phyloP scores from a whole-genome alignment of 2,888 invertebrate genomes.

The Phalangium opilio region DNA sequence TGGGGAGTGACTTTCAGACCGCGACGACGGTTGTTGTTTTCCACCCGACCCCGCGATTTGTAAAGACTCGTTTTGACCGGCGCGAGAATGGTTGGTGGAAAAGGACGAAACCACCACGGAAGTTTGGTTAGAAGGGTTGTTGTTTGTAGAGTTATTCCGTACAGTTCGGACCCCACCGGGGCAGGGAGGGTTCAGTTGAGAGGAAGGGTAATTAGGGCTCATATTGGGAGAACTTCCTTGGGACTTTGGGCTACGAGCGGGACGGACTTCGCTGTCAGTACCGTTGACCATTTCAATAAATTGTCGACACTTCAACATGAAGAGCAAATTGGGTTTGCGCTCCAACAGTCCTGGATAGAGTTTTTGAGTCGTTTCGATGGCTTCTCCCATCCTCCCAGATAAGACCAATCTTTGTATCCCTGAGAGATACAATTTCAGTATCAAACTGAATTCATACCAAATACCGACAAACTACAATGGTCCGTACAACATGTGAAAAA shows the following conservation, averaged over 20 bases:
- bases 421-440: conserved; percentile 30
- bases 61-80: too few species aligned
- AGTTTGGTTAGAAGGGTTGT: too few species aligned
- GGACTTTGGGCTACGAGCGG: conserved; percentile 27
- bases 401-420: conserved; percentile 85
- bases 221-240: conserved; percentile 29
- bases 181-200: too few species aligned
- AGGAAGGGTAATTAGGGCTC: conserved; percentile 27
- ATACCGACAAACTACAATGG: too few species aligned
- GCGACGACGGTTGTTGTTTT: too few species aligned
- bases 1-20: too few species aligned
- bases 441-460: neutral
- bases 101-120: too few species aligned
- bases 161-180: too few species aligned
- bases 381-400: conserved; percentile 86
- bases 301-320: conserved; percentile 92
- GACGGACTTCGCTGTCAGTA: conserved; percentile 54
- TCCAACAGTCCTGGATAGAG: conserved; percentile 88
- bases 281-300: conserved; percentile 94
- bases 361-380: conserved; percentile 72
- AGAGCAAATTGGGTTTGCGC: conserved; percentile 73
- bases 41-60: too few species aligned
- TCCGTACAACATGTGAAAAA: too few species aligned
- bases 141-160: too few species aligned
- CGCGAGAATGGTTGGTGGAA: too few species aligned